A percentile compares a stretch with the other conserved stretches of the same genome.
Evolutionary conservation across 2,113 vertebrate species (phyloP).

Genomic region (Hystrix brachyura): DNA sequence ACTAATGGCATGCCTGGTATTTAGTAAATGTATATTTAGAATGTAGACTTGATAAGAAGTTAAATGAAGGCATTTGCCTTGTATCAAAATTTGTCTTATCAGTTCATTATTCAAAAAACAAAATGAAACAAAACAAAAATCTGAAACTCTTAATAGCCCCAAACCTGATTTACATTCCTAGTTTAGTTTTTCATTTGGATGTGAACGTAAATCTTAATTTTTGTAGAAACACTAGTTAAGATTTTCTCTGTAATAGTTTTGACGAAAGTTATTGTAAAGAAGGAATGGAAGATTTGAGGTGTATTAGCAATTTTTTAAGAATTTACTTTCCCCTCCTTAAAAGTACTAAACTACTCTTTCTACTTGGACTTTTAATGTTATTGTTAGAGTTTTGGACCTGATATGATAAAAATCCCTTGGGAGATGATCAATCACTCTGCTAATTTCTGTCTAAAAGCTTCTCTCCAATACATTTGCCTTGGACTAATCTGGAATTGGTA

Average conservation of each 20-base stretch:
- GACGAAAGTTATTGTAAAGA: slow-evolving; percentile 32
- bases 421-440: not conserved
- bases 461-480: not conserved
- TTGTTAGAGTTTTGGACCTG: slow-evolving; percentile 59
- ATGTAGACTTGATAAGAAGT: too few relatives aligned
- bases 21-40: slow-evolving; percentile 35
- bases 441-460: slow-evolving; percentile 20
- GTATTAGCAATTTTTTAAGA: not conserved
- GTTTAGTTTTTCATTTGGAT: slow-evolving; percentile 58
- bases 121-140: not conserved
- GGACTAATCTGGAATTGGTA: not conserved
- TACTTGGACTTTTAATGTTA: slow-evolving; percentile 52
- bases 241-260: slow-evolving; percentile 53
- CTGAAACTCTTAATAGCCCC: not conserved
- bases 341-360: slow-evolving; percentile 46
- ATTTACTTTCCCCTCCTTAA: not conserved
- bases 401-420: not conserved
- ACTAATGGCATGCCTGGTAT: not conserved
- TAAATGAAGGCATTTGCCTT: slow-evolving; percentile 49
- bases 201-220: slow-evolving; percentile 29
- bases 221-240: not conserved
- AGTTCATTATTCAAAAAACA: not conserved
- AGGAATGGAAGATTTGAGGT: slow-evolving; percentile 67
- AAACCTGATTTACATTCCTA: too few relatives aligned
- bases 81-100: not conserved